Percentiles rank a stretch among this genome's conserved stretches.
These are phyloP conservation scores for Plusia festucae DNA, from an alignment of 2,888 invertebrate genomes.

Conservation along the genomic window DNA sequence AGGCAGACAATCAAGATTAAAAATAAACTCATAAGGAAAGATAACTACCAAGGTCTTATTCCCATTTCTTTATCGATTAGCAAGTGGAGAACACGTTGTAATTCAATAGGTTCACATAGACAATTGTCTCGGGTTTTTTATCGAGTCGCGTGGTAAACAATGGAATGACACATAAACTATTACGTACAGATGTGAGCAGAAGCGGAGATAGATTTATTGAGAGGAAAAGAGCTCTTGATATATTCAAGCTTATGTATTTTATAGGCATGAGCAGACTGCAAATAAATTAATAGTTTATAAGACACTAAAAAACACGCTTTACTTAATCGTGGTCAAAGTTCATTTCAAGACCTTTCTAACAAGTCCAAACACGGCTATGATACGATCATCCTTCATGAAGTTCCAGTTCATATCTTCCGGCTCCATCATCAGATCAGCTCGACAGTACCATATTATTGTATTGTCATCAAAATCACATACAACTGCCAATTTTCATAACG, in stretches of 20 bases:
- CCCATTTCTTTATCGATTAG: constrained; percentile 32
- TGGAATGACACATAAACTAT: constrained; percentile 56
- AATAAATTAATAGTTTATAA: too few species aligned
- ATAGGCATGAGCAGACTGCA: neutral
- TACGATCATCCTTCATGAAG: too few species aligned
- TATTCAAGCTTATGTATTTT: neutral
- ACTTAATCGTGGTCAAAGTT: too few species aligned
- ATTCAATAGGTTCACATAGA: constrained; percentile 58
- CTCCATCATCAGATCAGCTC: too few species aligned
- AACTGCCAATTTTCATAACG: too few species aligned
- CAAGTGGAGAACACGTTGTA: constrained; percentile 49
- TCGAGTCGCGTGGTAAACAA: constrained; percentile 68
- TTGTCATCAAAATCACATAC: too few species aligned
- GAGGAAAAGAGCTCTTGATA: constrained; percentile 16
- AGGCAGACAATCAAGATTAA: neutral
- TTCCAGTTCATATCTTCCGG: too few species aligned
- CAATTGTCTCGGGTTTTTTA: constrained; percentile 65
- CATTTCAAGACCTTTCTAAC: too few species aligned
- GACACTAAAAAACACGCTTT: too few species aligned
- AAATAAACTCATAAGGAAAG: neutral
- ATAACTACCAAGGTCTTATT: constrained; percentile 12
- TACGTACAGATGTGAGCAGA: constrained; percentile 28
- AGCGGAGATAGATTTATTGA: constrained; percentile 24
- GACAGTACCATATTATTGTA: too few species aligned
- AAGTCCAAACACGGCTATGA: too few species aligned